A percentile compares a stretch with the other conserved stretches of the same genome.
Evolutionary conservation across 2,797 vertebrate genomes (phyloP).

Genomic region (Siniperca scherzeri): DNA sequence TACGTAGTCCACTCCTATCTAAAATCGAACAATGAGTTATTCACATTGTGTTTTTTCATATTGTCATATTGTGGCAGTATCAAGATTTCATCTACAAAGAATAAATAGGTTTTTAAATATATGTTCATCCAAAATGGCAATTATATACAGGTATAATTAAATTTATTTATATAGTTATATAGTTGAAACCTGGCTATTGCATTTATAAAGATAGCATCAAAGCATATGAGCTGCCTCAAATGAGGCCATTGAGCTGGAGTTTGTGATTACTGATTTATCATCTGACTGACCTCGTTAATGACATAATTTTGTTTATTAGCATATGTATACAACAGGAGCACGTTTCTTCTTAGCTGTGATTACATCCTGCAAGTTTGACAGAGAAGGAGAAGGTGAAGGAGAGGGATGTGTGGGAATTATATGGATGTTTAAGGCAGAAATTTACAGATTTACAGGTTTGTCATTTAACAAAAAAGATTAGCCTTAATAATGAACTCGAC

Average conservation of each 20-base stretch:
- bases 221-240: slow-evolving; percentile 31
- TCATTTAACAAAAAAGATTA: background rate
- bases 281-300: slow-evolving; percentile 44
- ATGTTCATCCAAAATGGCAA: background rate
- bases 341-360: slow-evolving; percentile 49
- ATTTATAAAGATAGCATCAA: slow-evolving; percentile 12
- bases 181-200: too few species aligned
- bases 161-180: background rate
- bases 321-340: slow-evolving; percentile 50
- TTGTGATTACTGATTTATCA: slow-evolving; percentile 60
- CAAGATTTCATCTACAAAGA: background rate
- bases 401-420: background rate
- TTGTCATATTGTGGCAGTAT: background rate
- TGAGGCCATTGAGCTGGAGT: slow-evolving; percentile 30
- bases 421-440: slow-evolving; percentile 3
- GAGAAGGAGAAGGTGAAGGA: background rate
- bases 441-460: background rate
- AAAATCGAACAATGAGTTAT: background rate
- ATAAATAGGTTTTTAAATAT: background rate
- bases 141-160: background rate
- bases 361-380: slow-evolving; percentile 33
- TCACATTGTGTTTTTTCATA: background rate
- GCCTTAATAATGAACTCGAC: background rate
- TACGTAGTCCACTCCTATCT: background rate
- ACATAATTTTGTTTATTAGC: slow-evolving; percentile 56